Evolutionary conservation across 2,888 invertebrate genomes (phyloP).

Genomic region (Ernsta delagoae): DNA sequence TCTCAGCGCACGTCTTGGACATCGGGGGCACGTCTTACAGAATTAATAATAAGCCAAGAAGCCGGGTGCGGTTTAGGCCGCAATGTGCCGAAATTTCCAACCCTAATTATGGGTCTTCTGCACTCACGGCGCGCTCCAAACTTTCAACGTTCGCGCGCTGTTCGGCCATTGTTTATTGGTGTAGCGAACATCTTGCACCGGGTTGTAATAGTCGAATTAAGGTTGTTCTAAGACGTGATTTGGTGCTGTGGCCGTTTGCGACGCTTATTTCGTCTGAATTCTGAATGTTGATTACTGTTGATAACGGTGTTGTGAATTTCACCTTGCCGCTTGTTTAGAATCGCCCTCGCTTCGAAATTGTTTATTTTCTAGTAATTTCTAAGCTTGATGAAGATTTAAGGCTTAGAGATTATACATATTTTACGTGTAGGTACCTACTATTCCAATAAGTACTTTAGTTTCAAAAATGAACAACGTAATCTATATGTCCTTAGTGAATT

Average conservation of each 20-base stretch:
- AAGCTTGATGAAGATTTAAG: too few relatives aligned
- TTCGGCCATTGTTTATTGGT: slow-evolving; percentile 79
- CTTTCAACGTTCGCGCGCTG: slow-evolving; percentile 72
- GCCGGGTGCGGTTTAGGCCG: slow-evolving; percentile 81
- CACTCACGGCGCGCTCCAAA: slow-evolving; percentile 79
- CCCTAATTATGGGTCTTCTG: slow-evolving; percentile 82
- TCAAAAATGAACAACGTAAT: too few relatives aligned
- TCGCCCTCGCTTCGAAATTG: too few relatives aligned
- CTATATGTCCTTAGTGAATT: too few relatives aligned
- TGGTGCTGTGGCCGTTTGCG: slow-evolving; percentile 33
- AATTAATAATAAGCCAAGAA: too few relatives aligned
- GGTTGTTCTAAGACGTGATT: slow-evolving; percentile 65
- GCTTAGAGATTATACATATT: too few relatives aligned
- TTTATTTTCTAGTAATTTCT: too few relatives aligned
- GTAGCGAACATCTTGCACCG: slow-evolving; percentile 76
- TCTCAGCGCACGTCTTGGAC: too few relatives aligned
- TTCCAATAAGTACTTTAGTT: too few relatives aligned
- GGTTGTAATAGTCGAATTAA: slow-evolving; percentile 80
- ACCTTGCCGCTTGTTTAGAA: not conserved
- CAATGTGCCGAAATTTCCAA: slow-evolving; percentile 83
- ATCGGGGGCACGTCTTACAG: too few relatives aligned
- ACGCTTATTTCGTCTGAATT: slow-evolving; percentile 29
- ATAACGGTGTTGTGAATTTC: slow-evolving; percentile 1
- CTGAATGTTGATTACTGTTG: slow-evolving; percentile 8
- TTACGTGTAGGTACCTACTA: too few relatives aligned